Base-by-base conservation (phyloP, 1,140 invertebrate genomes). In the Danaus melanippus region DNA sequence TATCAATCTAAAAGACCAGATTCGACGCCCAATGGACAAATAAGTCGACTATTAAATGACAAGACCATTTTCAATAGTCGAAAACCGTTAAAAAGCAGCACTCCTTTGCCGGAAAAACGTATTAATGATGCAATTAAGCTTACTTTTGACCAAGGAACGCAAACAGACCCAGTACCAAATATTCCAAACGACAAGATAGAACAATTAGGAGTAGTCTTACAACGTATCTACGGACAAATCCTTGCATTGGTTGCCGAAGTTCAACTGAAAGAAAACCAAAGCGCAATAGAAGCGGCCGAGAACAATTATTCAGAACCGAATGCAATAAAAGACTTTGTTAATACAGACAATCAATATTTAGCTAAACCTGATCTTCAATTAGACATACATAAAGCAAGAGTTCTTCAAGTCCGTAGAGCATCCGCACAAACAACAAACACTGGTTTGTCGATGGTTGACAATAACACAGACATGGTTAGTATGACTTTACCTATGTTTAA, bases 371-470 rank as follows among this genome's bases (percentile, higher is more conserved):
- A 66, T n/a, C 15, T 43, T 11, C 41, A 56, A n/a, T 42, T 50
- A 3, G 58, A 60, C 40, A 5, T 3, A 32, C 44, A 42, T 5
- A 56, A 52, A 40, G 11, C 10, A 44, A 52, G 17, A 15, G 54
- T 47, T 8, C 11, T 73, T 0, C 62, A 62, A 12, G 70, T 77
- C 9, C 63, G 74, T 12, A 63, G 74, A 57, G 72, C 67, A 9
- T 80, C 77, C 0, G 73, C 77, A 2, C 73, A 80, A 32, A 76
- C 74, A 0, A 79, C 76, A 12, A 75, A 74, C 52, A 60, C 54
- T 10, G 54, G 62, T 8, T 58, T 73, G 40, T 53, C 60, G 8
- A 21, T 45, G 8, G 42, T 49, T 12, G 54, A 55, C 17, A 56
- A 50, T 40, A 62, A 64, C 46, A 50, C 45, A n/a, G 67, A 75